phyloP scores from a whole-genome alignment of 1,140 invertebrate species.

The Helicoverpa zea region DNA sequence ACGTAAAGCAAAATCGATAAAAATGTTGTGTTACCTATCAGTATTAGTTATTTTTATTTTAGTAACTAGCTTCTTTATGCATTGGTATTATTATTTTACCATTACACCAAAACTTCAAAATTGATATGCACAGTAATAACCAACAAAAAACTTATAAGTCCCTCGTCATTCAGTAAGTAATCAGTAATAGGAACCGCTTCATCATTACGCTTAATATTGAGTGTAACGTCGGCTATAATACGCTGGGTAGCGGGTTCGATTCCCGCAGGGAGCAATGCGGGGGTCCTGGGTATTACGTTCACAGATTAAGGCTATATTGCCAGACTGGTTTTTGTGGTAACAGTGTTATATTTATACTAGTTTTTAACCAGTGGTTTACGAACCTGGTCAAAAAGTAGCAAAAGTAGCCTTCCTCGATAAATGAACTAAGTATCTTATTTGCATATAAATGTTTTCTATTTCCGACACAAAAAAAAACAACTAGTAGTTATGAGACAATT shows the following conservation, averaged over 20 bases:
- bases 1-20: no score
- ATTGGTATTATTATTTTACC: not conserved
- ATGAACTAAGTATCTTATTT: no score
- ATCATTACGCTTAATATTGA: conserved; percentile 74
- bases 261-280: conserved; percentile 67
- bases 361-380: no score
- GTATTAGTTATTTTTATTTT: no score
- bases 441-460: no score
- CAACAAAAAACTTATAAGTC: conserved; percentile 13
- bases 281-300: conserved; percentile 60
- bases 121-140: not conserved
- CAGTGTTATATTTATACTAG: no score
- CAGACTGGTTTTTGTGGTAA: not conserved
- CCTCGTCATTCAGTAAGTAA: conserved; percentile 55
- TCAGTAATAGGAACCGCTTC: conserved; percentile 67
- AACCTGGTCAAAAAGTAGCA: no score
- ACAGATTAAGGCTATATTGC: conserved; percentile 59
- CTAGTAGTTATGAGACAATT: no score
- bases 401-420: no score
- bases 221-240: conserved; percentile 71
- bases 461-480: no score
- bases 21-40: no score
- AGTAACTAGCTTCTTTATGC: no score
- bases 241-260: conserved; percentile 62
- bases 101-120: not conserved